Conservation (phyloP, 2,888 invertebrate species). For the Apoderus coryli region DNA sequence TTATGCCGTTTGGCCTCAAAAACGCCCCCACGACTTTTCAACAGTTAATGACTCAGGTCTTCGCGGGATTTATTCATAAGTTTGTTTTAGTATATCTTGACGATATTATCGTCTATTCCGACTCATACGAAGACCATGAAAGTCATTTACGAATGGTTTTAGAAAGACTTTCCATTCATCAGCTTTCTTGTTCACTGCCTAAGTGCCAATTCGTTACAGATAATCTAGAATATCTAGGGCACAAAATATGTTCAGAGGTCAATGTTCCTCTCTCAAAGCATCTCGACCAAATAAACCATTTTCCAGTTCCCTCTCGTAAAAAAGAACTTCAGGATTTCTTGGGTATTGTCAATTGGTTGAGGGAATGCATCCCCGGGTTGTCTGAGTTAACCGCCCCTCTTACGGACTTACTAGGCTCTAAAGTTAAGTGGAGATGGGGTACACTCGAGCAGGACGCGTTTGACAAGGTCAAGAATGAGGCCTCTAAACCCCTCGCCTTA, state of each 20-base stretch:
- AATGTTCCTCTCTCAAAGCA: constrained; percentile 4
- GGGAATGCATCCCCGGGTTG: constrained; percentile 4
- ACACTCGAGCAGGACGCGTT: background rate
- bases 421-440: constrained; percentile 2
- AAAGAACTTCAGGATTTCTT: constrained; percentile 4
- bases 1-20: constrained; percentile 13
- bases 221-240: constrained; percentile 8
- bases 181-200: constrained; percentile 1
- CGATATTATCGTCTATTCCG: constrained; percentile 19
- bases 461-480: constrained; percentile 1
- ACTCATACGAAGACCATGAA: background rate
- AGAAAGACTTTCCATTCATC: constrained; percentile 1
- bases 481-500: constrained; percentile 5
- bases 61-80: constrained; percentile 8
- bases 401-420: background rate
- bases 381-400: background rate
- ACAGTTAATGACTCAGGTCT: constrained; percentile 9
- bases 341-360: constrained; percentile 5
- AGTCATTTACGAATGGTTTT: background rate
- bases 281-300: constrained; percentile 1
- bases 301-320: constrained; percentile 1
- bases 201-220: constrained; percentile 5
- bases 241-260: constrained; percentile 1
- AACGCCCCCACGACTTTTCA: constrained; percentile 13
- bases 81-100: constrained; percentile 21